phyloP scores from a whole-genome alignment of 2,113 vertebrate species.

The Leptodactylus fuscus region DNA sequence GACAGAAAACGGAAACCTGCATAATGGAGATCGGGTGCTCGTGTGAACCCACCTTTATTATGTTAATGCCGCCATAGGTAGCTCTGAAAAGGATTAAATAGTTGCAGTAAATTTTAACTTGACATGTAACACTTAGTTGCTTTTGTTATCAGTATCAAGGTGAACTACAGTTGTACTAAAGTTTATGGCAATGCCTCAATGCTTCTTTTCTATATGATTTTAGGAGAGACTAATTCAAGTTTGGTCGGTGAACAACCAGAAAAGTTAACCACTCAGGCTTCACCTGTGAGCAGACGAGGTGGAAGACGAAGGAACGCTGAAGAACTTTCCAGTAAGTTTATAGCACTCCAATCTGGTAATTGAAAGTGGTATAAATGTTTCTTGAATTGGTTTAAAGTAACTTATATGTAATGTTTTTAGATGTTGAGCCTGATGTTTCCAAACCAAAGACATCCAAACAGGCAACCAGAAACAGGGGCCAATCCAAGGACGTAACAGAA shows the following conservation, averaged over 20 bases:
- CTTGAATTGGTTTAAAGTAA: not conserved
- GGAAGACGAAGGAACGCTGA: conserved; percentile 17
- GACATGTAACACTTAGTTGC: too few species aligned
- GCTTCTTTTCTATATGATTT: not conserved
- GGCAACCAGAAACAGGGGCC: not conserved
- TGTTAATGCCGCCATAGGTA: too few species aligned
- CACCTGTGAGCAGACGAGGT: conserved; percentile 9
- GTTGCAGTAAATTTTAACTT: too few species aligned
- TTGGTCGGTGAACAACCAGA: not conserved
- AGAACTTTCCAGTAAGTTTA: conserved; percentile 3
- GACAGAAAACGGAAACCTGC: too few species aligned
- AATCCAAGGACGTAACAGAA: not conserved
- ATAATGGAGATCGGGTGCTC: too few species aligned
- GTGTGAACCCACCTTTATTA: too few species aligned
- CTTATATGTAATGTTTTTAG: not conserved
- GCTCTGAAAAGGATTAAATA: too few species aligned
- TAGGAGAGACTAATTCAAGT: not conserved
- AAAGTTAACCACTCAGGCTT: not conserved
- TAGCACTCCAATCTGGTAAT: too few species aligned
- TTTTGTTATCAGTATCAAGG: too few species aligned
- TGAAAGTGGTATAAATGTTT: too few species aligned
- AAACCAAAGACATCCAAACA: conserved; percentile 66
- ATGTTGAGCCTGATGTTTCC: not conserved
- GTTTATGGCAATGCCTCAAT: not conserved
- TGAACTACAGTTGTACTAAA: too few species aligned